A percentile compares a stretch with the other conserved stretches of the same genome.
Evolutionary conservation across 2,888 invertebrate genomes (phyloP).

Genomic region (Syritta pipiens): DNA sequence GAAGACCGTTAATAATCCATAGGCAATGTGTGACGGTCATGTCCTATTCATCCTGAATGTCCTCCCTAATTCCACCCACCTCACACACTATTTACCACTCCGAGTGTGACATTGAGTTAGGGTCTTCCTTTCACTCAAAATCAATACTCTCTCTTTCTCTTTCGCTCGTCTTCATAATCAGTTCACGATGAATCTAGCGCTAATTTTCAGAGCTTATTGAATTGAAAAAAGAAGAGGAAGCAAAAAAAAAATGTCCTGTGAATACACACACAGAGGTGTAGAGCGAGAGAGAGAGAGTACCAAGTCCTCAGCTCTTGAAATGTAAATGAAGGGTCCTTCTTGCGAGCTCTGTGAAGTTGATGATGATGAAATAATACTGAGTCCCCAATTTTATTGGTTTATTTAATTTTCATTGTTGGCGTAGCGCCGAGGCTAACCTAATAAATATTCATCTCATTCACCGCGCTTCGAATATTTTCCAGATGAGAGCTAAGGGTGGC

Average conservation of each 20-base stretch:
- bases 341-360: conserved; percentile 6
- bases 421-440: conserved; percentile 2
- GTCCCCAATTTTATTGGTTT: conserved; percentile 39
- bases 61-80: neutral
- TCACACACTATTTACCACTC: neutral
- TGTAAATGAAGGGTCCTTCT: conserved; percentile 28
- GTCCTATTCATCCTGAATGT: neutral
- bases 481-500: neutral
- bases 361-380: conserved; percentile 29
- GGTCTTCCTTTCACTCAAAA: conserved; percentile 21
- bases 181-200: conserved; percentile 41
- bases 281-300: neutral
- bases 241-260: neutral
- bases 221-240: conserved; percentile 20
- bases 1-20: conserved; percentile 8
- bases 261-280: neutral
- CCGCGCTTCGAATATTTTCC: conserved; percentile 14
- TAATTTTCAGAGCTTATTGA: conserved; percentile 43
- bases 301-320: conserved; percentile 25
- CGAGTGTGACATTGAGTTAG: conserved; percentile 2
- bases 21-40: neutral
- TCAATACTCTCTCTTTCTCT: conserved; percentile 41
- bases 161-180: conserved; percentile 49
- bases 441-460: conserved; percentile 41
- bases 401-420: conserved; percentile 42